phyloP scores from a whole-genome alignment of 1,140 invertebrate species.

The Chrysopa pallens region DNA sequence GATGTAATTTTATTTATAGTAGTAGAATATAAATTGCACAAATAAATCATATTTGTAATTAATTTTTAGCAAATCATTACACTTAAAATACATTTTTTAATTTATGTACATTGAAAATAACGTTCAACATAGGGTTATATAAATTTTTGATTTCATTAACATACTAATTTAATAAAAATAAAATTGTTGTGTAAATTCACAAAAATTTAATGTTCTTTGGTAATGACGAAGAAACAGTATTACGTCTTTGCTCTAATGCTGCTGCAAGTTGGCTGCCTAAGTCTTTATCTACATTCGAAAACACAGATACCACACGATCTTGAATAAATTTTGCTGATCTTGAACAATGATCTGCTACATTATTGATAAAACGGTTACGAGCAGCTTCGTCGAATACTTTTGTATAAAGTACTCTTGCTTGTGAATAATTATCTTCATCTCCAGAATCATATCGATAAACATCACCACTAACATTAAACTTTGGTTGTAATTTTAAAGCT shows the following conservation, averaged over 20 bases:
- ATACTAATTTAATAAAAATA: no score
- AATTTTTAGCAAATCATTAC: no score
- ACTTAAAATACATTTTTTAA: no score
- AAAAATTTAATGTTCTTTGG: no score
- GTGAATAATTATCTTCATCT: slow-evolving; percentile 81
- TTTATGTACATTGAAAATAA: no score
- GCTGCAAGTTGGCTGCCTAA: slow-evolving; percentile 45
- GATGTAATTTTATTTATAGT: no score
- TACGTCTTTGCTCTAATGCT: slow-evolving; percentile 20
- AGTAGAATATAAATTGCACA: no score
- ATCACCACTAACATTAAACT: slow-evolving; percentile 35
- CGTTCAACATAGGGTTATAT: no score
- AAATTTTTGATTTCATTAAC: no score
- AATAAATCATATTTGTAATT: no score
- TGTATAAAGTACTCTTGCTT: slow-evolving; percentile 65
- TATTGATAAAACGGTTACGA: slow-evolving; percentile 51
- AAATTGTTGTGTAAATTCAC: no score
- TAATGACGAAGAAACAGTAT: no score
- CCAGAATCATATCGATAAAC: slow-evolving; percentile 59
- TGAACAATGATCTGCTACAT: slow-evolving; percentile 62
- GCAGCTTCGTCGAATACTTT: slow-evolving; percentile 58
- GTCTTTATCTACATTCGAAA: slow-evolving; percentile 44
- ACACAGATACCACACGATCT: slow-evolving; percentile 62
- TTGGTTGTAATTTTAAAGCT: slow-evolving; percentile 30
- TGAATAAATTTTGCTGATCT: slow-evolving; percentile 73